Evolutionary conservation across 2,888 invertebrate species (phyloP).

Genomic region (Tuberolachnus salignus): DNA sequence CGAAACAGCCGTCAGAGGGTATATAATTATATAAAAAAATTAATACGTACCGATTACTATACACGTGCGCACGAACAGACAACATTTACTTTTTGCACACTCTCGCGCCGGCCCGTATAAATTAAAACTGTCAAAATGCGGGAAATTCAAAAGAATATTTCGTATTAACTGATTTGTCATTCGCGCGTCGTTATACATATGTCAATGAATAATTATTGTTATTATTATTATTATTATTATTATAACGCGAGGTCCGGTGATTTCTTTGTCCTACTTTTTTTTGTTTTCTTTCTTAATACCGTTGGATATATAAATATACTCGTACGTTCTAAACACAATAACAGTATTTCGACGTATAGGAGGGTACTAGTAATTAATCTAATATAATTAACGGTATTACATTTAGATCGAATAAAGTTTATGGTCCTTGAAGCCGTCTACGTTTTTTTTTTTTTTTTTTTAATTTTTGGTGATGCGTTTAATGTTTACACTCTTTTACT

Average conservation of each 20-base stretch:
- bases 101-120: background rate
- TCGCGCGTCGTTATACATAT: conserved; percentile 1
- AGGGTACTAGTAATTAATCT: conserved; percentile 16
- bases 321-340: conserved; percentile 2
- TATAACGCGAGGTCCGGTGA: too few relatives aligned
- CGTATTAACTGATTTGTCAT: background rate
- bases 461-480: too few relatives aligned
- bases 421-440: conserved; percentile 23
- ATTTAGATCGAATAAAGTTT: conserved; percentile 16
- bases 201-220: too few relatives aligned
- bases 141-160: conserved; percentile 12
- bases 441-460: too few relatives aligned
- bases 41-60: background rate
- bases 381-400: conserved; percentile 35
- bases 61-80: background rate
- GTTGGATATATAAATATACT: too few relatives aligned
- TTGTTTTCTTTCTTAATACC: background rate
- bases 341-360: conserved; percentile 1
- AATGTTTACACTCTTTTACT: too few relatives aligned
- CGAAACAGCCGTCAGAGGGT: conserved; percentile 27
- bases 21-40: background rate
- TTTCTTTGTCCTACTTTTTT: conserved; percentile 32
- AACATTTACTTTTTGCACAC: background rate
- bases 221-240: too few relatives aligned
- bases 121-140: conserved; percentile 38